Evolutionary conservation across 2,797 vertebrate species (phyloP).

Genomic region (Zonotrichia albicollis): DNA sequence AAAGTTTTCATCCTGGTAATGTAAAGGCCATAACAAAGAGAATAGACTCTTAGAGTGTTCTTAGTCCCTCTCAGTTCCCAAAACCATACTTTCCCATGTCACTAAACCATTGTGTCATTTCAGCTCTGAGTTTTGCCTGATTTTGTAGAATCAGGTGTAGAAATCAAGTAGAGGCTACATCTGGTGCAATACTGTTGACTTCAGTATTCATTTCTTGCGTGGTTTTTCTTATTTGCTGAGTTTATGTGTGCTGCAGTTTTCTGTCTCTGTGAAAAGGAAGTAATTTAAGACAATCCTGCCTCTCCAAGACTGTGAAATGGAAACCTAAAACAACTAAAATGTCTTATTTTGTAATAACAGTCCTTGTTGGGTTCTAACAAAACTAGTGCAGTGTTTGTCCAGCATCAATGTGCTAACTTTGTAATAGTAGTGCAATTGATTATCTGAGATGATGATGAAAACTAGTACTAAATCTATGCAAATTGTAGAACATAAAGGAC

Average conservation of each 20-base stretch:
- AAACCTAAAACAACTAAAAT: not conserved
- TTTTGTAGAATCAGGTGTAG: not conserved
- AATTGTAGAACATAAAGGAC: not conserved
- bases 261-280: not conserved
- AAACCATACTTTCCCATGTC: not conserved
- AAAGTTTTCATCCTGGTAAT: not conserved
- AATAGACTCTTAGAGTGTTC: not conserved
- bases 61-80: not conserved
- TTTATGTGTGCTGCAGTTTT: not conserved
- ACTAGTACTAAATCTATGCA: not conserved
- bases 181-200: not conserved
- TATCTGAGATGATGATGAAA: not conserved
- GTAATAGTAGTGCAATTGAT: not conserved
- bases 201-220: not conserved
- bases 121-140: not conserved
- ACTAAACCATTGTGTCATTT: not conserved
- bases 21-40: not conserved
- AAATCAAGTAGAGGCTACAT: not conserved
- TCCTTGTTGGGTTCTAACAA: not conserved
- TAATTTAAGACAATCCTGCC: not conserved
- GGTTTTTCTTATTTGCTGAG: not conserved
- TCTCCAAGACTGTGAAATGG: not conserved
- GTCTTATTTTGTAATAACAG: not conserved
- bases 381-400: not conserved
- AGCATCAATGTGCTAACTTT: not conserved